Evolutionary conservation across 2,888 invertebrate species (phyloP).

Genomic region (Sminthurides aquaticus): DNA sequence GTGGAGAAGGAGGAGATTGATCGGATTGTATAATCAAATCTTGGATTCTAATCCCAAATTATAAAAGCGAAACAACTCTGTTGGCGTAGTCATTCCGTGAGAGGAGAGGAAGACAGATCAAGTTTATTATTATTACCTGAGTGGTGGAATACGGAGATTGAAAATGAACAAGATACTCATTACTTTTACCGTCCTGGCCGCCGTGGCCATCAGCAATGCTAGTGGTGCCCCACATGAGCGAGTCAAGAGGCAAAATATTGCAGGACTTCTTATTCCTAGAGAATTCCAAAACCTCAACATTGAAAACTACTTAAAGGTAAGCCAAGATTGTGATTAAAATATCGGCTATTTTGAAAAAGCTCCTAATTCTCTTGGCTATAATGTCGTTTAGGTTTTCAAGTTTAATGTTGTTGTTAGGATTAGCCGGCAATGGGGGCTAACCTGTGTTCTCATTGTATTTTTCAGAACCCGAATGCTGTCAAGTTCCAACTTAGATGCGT

Average conservation of each 20-base stretch:
- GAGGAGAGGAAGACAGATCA: no score
- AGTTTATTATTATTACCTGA: no score
- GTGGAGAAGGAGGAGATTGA: not conserved
- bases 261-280: not conserved
- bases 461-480: constrained; percentile 24
- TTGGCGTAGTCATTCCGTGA: not conserved
- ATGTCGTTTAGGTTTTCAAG: no score
- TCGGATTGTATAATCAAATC: no score
- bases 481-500: constrained; percentile 23
- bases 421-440: not conserved
- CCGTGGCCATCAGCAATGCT: not conserved
- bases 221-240: not conserved
- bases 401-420: not conserved
- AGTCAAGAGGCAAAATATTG: not conserved
- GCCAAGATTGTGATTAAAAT: no score
- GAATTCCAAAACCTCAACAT: constrained; percentile 6
- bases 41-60: not conserved
- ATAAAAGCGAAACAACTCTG: not conserved
- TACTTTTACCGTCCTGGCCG: not conserved
- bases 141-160: not conserved
- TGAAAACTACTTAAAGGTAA: not conserved
- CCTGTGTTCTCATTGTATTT: not conserved
- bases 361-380: no score
- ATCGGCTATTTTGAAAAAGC: no score
- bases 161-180: not conserved